Evolutionary conservation across 2,113 vertebrate genomes (phyloP), one percentile per base, ranked within the genome.

Genomic region (Vanacampus margaritifer): DNA sequence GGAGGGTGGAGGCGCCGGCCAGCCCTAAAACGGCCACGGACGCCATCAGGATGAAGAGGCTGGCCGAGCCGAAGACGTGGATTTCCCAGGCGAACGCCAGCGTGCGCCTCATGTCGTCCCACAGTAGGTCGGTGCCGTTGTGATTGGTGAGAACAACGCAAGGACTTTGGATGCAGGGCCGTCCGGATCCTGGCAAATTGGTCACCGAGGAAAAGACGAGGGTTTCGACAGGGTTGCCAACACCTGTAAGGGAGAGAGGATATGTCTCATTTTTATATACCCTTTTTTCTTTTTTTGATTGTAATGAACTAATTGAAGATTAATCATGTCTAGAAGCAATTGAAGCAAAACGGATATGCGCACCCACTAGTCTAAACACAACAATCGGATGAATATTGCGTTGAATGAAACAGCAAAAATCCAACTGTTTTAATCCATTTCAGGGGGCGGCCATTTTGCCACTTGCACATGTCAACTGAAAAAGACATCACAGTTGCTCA

Each of bases 71-170:
- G 0, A 93, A 96, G 46, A 96, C 85, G 0, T 97, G 95, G 41
- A 94, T 84, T 32, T 94, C 93, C 95, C 95, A 96, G 64, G 93
- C 79, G 61, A 94, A 92, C 63, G 93, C 89, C 68, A 98, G 87
- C 1, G 83, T 92, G 50, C 75, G 92, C 54, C 80, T 91, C 77
- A 96, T 89, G 69, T 97, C 93, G 0, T 92, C 89, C 95, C 96
- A 97, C 37, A 68, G 89, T 62, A 93, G 84, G 62, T 39, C 76
- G 10, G 94, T 96, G 68, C 84, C 78, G 14, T 94, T 95, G 66
- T 90, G 66, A 7, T 73, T 81, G 19, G 79, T 69, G 11, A 84
- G 71, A 72, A 73, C 57, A 43, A 76, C 58, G 67, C 89, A 90
- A 23, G 68, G 74, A 14, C 83, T 74, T 32, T 74, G 73, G 45